phyloP scores from a whole-genome alignment of 2,113 vertebrate genomes.

The Oostethus manadensis region DNA sequence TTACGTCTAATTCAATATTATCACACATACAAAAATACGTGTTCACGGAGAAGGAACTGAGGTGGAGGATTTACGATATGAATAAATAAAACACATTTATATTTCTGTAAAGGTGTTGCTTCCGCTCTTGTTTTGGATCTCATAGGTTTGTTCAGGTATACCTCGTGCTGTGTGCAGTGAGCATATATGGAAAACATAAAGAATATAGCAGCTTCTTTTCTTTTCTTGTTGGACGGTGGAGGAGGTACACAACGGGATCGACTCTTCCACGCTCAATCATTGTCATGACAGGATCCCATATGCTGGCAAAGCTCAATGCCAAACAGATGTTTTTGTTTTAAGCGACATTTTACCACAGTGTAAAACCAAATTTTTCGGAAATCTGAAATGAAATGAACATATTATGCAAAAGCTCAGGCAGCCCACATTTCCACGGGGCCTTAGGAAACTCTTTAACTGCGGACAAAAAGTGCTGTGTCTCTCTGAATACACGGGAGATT shows the following conservation, averaged over 20 bases:
- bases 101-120: no score
- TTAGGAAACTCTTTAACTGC: conserved; percentile 48
- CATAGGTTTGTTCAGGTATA: background rate
- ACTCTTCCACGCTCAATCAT: conserved; percentile 45
- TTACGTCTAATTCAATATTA: conserved; percentile 23
- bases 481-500: conserved; percentile 26
- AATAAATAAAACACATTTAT: no score
- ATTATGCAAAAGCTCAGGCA: conserved; percentile 54
- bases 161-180: background rate
- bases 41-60: background rate
- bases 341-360: conserved; percentile 64
- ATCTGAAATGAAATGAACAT: conserved; percentile 68
- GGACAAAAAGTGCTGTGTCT: conserved; percentile 61
- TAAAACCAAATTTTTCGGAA: conserved; percentile 68
- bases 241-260: conserved; percentile 32
- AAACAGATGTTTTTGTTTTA: conserved; percentile 72
- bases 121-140: background rate
- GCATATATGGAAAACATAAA: background rate
- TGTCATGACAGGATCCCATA: conserved; percentile 63
- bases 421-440: conserved; percentile 54
- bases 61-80: no score
- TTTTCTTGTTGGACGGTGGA: conserved; percentile 3
- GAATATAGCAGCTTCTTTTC: conserved; percentile 9
- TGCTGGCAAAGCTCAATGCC: conserved; percentile 57
- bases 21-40: background rate